Evolutionary conservation across 2,888 invertebrate genomes (phyloP), one percentile per base, ranked within the genome.

Genomic region (Apodemia mormo): DNA sequence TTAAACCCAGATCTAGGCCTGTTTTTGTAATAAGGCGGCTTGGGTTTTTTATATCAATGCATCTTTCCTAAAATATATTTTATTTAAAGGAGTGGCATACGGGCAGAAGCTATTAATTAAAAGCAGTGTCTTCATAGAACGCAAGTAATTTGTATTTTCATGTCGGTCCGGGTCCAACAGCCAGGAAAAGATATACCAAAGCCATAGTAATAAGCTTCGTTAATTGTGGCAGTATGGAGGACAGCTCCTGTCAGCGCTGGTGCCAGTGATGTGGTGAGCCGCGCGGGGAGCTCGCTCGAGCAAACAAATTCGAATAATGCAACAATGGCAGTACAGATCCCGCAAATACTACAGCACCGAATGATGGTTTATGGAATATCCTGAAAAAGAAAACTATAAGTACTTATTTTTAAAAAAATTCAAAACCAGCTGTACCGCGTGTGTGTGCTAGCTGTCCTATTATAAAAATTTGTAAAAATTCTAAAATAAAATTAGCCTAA

Each of bases 351-450:
- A 90, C 73, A 1, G 80, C 83, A 0, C 92, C 93, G 68, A 85
- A 88, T 1, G 83, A 75, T 7, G 93, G 90, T 74, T 89, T 91
- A 79, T 92, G 85, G 2, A 90, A 78, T 64, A 92, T 77, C 92
- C 92, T 90, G 79, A 0, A 70, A 65, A 56, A 12, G 72, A 37
- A 66, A 69, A 65, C 45, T 65, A 68, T 65, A 22, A 52, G n/a
- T 33, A 40, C 52, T 49, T 37, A 45, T n/a, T n/a, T n/a, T n/a
- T 52, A 54, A 6, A 40, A 33, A 33, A 2, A 33, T 33, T 33
- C 2, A 33, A 33, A 33, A 33, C 33, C 2, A 33, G 33, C n/a
- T n/a, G n/a, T n/a, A n/a, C n/a, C n/a, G n/a, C n/a, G n/a, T n/a
- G n/a, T n/a, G n/a, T n/a, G n/a, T n/a, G n/a, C n/a, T n/a, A n/a